phyloP scores from a whole-genome alignment of 2,113 vertebrate genomes.

The Orthonyx spaldingii region DNA sequence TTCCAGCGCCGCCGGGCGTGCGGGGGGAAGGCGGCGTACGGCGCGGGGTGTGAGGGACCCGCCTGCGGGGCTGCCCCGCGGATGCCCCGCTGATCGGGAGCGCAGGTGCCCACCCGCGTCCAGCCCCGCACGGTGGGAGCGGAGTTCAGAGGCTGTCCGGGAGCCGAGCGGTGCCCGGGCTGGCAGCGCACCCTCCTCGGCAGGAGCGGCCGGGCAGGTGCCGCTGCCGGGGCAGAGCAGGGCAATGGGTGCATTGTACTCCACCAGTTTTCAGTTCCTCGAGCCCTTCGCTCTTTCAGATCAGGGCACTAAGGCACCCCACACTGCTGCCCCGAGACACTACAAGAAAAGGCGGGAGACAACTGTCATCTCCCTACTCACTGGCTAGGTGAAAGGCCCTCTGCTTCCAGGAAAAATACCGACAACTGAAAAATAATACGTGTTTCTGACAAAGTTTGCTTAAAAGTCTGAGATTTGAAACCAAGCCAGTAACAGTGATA shows the following conservation, averaged over 20 bases:
- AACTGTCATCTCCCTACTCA: too few relatives aligned
- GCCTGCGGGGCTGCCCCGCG: not conserved
- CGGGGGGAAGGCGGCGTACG: not conserved
- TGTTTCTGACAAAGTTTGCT: not conserved
- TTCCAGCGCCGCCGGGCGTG: not conserved
- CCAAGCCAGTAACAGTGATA: not conserved
- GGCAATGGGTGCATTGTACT: accelerated
- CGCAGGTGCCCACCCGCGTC: not conserved
- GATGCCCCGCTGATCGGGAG: not conserved
- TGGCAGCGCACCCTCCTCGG: not conserved
- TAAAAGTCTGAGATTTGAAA: not conserved
- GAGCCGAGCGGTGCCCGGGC: not conserved
- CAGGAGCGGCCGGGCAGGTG: not conserved
- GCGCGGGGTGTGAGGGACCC: not conserved
- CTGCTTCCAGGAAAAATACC: not conserved
- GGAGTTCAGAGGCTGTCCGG: not conserved
- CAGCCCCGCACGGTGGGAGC: not conserved
- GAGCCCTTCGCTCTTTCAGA: not conserved
- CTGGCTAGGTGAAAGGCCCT: not conserved
- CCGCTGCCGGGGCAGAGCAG: not conserved
- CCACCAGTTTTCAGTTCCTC: accelerated
- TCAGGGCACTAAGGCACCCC: not conserved
- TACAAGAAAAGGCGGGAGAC: not conserved
- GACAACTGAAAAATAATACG: not conserved
- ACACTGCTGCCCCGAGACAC: accelerated